Evolutionary conservation across 2,797 vertebrate species (phyloP).

Genomic region (Acanthurus leucopareius): DNA sequence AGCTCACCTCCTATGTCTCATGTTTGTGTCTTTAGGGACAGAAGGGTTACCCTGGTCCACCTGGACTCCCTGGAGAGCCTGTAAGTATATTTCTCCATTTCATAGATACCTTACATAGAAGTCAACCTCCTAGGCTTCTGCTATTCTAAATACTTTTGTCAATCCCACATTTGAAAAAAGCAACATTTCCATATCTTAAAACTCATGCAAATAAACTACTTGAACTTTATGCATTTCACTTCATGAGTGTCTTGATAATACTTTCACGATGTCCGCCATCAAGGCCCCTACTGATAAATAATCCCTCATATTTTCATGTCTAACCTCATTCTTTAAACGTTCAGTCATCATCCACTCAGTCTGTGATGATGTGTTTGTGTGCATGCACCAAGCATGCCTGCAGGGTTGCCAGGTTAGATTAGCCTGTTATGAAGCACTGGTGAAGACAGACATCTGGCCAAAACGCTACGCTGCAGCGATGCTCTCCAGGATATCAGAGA

Average conservation of each 20-base stretch:
- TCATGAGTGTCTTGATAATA: slow-evolving; percentile 3
- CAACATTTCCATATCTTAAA: slow-evolving; percentile 1
- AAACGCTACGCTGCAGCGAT: slow-evolving; percentile 53
- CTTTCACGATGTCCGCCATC: background rate
- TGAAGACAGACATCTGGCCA: slow-evolving; percentile 78
- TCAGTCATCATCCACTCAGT: slow-evolving; percentile 33
- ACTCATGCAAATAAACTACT: slow-evolving; percentile 6
- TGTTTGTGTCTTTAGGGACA: slow-evolving; percentile 84
- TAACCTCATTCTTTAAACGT: slow-evolving; percentile 46
- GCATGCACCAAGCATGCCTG: slow-evolving; percentile 27
- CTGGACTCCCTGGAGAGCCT: slow-evolving; percentile 94
- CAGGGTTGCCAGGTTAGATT: slow-evolving; percentile 70
- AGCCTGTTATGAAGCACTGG: slow-evolving; percentile 66
- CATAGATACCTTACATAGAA: background rate
- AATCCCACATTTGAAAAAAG: slow-evolving; percentile 6
- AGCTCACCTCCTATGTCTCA: slow-evolving; percentile 33
- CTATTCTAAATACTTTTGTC: slow-evolving; percentile 8
- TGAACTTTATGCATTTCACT: background rate
- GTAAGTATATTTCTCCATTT: slow-evolving; percentile 83
- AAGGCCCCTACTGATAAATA: slow-evolving; percentile 22
- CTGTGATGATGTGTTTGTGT: slow-evolving; percentile 43
- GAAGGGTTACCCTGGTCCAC: slow-evolving; percentile 93
- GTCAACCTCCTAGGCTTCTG: background rate
- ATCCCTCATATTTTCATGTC: slow-evolving; percentile 25
- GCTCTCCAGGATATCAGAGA: slow-evolving; percentile 77